These are phyloP conservation scores for Bubo scandiacus DNA, from an alignment of 2,113 vertebrate genomes.

Conservation along the genomic window DNA sequence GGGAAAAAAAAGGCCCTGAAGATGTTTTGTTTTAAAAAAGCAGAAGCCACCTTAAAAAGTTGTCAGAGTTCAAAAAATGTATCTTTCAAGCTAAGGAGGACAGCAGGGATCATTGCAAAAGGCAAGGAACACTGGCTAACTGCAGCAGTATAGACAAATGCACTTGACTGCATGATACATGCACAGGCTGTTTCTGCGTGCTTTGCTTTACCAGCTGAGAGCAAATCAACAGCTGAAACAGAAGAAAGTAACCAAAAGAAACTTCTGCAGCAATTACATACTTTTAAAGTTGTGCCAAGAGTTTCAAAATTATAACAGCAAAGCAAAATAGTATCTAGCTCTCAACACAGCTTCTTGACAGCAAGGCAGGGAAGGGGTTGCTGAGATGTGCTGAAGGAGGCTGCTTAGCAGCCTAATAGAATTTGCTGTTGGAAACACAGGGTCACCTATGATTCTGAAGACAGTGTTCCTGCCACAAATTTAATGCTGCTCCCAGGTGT, in stretches of 20 bases:
- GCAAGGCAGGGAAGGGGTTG: background rate
- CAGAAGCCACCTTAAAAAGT: background rate
- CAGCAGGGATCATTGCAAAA: background rate
- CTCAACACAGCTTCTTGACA: background rate
- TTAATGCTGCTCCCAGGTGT: background rate
- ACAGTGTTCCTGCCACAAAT: background rate
- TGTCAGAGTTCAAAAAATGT: background rate
- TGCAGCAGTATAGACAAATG: background rate
- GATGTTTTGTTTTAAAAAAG: background rate
- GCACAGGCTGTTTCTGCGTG: background rate
- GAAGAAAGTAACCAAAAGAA: background rate
- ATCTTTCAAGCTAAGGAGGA: background rate
- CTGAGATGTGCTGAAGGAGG: background rate
- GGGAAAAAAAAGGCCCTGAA: background rate
- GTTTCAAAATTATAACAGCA: background rate
- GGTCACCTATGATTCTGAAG: background rate
- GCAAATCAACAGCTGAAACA: background rate
- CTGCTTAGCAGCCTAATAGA: background rate
- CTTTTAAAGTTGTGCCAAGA: background rate
- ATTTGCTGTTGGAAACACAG: background rate
- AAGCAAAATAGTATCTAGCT: background rate
- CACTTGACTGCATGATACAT: accelerated
- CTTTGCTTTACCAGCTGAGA: background rate
- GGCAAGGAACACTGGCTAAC: background rate
- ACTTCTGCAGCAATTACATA: background rate